Evolutionary conservation across 1,140 invertebrate genomes (phyloP), one percentile per base, ranked within the genome.

Genomic region (Musca domestica): DNA sequence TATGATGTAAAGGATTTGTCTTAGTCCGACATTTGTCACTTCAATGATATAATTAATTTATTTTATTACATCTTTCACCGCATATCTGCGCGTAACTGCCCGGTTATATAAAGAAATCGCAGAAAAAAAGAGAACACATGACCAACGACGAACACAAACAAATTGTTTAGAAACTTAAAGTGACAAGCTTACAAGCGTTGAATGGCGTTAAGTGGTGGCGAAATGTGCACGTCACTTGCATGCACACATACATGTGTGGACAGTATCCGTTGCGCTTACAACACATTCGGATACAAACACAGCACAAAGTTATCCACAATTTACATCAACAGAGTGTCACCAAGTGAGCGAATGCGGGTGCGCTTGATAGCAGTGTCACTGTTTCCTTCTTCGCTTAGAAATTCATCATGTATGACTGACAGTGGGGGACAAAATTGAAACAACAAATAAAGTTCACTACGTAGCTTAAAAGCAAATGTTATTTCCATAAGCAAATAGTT

Each of bases 151-250:
- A 41, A 41, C 34, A 61, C 27, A 61, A 61, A 61, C 56, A 61
- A 34, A 61, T 61, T 61, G 56, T 30, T 61, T 61, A 61, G 56
- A 61, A 61, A 61, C 34, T 34, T 30, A 34, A 34, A 61, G 56
- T 61, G 56, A 61, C 56, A 61, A 34, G 56, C 25, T 61, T 61
- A 61, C 56, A 61, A 61, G 56, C 56, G 56, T 61, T 61, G 56
- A 61, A 27, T 61, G 56, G 56, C 56, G 34, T 61, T 34, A 61
- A 61, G 56, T 61, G 56, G 56, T 61, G 56, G 56, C 27, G 56
- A 34, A 61, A 61, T 34, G 27, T 61, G 56, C n/a, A 61, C 56
- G 56, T 61, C 56, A 61, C 27, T 19, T 61, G 17, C 56, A 34
- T 7, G 25, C 52, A n/a, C 5, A 19, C 27, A 34, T 9, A 34